Evolutionary conservation across 2,888 invertebrate genomes (phyloP).

Genomic region (Drosophila silvestris): DNA sequence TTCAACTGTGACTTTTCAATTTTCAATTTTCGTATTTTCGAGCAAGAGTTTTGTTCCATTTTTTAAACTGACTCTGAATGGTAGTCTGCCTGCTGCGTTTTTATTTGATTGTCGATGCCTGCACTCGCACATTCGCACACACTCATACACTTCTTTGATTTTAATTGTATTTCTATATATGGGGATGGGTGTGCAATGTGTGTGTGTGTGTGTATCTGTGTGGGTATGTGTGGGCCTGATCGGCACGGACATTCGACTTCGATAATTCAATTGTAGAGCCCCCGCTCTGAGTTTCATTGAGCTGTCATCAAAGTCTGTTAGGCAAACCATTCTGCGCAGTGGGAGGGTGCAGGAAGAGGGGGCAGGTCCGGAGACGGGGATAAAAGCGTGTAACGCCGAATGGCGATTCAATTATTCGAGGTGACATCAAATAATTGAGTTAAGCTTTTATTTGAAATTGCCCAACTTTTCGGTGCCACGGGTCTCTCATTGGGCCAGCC

Average conservation of each 20-base stretch:
- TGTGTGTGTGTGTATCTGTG: neutral
- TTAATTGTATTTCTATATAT: conserved; percentile 61
- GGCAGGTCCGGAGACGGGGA: neutral
- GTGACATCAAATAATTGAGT: conserved; percentile 70
- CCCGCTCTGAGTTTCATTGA: conserved; percentile 20
- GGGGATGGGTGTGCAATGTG: neutral
- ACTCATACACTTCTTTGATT: conserved; percentile 53
- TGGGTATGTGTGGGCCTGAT: neutral
- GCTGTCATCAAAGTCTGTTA: conserved; percentile 40
- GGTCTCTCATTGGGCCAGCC: neutral
- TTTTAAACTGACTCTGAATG: conserved; percentile 6
- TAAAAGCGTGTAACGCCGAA: conserved; percentile 16
- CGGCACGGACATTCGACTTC: conserved; percentile 60
- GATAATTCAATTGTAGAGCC: conserved; percentile 68
- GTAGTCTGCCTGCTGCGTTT: conserved; percentile 17
- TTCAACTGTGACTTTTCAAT: conserved; percentile 49
- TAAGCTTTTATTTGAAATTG: conserved; percentile 46
- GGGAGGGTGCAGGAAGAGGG: neutral
- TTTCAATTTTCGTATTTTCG: conserved; percentile 33
- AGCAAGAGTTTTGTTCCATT: conserved; percentile 26
- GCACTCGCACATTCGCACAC: conserved; percentile 1
- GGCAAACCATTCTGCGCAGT: neutral
- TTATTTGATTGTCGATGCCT: conserved; percentile 27
- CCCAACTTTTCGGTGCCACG: conserved; percentile 15
- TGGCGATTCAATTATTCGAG: conserved; percentile 72